Percentiles rank a stretch among this genome's conserved stretches.
These are phyloP conservation scores for Trachelus stipa DNA, from an alignment of 2,888 invertebrate species.

Conservation along the genomic window DNA sequence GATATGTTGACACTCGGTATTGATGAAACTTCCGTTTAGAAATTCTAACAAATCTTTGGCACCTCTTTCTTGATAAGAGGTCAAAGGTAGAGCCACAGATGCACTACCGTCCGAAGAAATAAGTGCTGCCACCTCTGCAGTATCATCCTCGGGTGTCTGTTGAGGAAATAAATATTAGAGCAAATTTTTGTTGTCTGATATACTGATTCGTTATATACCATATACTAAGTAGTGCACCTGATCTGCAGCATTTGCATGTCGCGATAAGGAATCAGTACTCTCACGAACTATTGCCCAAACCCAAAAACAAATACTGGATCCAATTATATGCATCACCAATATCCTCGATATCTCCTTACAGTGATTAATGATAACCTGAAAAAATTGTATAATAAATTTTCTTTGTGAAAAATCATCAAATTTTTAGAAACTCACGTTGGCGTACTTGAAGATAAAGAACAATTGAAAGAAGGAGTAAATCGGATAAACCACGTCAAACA, in stretches of 20 bases:
- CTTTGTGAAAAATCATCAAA: background rate
- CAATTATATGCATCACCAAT: constrained; percentile 84
- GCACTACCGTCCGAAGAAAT: constrained; percentile 25
- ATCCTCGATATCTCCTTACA: constrained; percentile 74
- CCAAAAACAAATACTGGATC: constrained; percentile 85
- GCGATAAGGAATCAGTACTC: constrained; percentile 74
- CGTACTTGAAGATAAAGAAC: constrained; percentile 85
- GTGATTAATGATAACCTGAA: constrained; percentile 73
- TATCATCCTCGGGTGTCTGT: background rate
- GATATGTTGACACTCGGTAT: constrained; percentile 13
- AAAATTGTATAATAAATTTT: constrained; percentile 7
- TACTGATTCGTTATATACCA: background rate
- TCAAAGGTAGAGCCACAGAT: constrained; percentile 56
- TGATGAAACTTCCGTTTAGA: constrained; percentile 62
- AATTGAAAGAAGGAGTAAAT: constrained; percentile 81
- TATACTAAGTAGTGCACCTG: constrained; percentile 26
- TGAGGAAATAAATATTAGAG: background rate
- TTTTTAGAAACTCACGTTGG: constrained; percentile 73
- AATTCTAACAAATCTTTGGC: constrained; percentile 54
- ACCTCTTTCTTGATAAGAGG: constrained; percentile 52
- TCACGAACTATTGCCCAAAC: constrained; percentile 81
- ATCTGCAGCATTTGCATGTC: constrained; percentile 59
- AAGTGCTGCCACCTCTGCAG: constrained; percentile 25
- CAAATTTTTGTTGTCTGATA: background rate
- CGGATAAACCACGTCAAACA: constrained; percentile 78